Base-by-base conservation (phyloP, 2,113 vertebrate genomes). In the Aptenodytes forsteri region DNA sequence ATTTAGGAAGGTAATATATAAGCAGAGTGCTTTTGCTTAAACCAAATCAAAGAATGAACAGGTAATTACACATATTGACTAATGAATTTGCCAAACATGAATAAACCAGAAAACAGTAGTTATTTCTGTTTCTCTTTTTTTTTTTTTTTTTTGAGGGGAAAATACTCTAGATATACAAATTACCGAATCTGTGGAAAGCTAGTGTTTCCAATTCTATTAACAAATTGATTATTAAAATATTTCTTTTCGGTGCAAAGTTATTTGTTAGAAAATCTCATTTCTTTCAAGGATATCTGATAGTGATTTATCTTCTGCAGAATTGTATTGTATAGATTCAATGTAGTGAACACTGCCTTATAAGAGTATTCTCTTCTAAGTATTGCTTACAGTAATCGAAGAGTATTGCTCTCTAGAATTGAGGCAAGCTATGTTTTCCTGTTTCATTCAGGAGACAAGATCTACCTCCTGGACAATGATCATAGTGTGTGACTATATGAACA, bases 211-310 rank as follows among this genome's bases (percentile, higher is more conserved):
- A 78, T 32, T 80, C 34, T 55, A 75, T 20, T 78, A 73, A 40
- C 5, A 80, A 73, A n/a, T 2, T 56, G 1, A 56, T 34, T 70
- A 82, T 47, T 52, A 44, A 85, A 66, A 62, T 44, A 55, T 13
- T 66, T 84, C 1, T 75, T 75, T 49, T 79, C 13, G 26, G 6
- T 52, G 6, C 11, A 27, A 94, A 97, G n/a, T 56, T 75, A 30
- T 56, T 44, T 67, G 19, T 76, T 42, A 84, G 27, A 82, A 90
- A 65, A 83, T 78, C 49, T 84, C 9, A 54, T 87, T 96, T 88
- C 42, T 96, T 96, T 85, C 83, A 94, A 93, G 65, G 71, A 25
- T 80, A 27, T 36, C 52, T 89, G 69, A 95, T 42, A 46, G 76
- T 88, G 84, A 96, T 84, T 94, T 38, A 56, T 78, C 75, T 96